A percentile compares a stretch with the other conserved stretches of the same genome.
phyloP scores from a whole-genome alignment of 2,797 vertebrate genomes.

The Platyrinchus mystaceus region DNA sequence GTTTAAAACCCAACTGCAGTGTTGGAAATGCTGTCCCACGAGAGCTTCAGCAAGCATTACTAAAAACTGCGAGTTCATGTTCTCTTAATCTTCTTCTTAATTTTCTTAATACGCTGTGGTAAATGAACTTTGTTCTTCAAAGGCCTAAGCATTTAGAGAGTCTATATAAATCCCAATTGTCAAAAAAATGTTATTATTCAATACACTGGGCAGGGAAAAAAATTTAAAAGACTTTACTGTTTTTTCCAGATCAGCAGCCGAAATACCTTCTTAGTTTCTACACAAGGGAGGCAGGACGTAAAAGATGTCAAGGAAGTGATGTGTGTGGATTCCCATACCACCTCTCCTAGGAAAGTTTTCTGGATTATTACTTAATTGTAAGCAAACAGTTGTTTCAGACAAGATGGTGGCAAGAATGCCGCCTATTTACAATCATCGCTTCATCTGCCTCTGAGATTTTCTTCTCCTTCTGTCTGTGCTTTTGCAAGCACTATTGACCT shows the following conservation, averaged over 20 bases:
- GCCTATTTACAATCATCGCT: neutral
- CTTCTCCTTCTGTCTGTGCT: neutral
- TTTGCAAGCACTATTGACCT: neutral
- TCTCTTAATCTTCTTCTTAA: neutral
- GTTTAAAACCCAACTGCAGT: neutral
- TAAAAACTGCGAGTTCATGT: neutral
- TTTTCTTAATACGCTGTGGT: neutral
- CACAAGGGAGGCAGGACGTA: neutral
- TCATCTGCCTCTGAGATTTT: neutral
- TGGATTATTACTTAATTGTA: neutral
- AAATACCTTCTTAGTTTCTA: neutral
- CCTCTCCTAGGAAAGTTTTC: neutral
- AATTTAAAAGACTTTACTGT: neutral
- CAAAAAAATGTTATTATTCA: neutral
- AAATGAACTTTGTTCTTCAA: neutral
- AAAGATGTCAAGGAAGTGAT: neutral
- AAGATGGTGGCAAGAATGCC: neutral
- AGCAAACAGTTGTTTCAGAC: neutral
- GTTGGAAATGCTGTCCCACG: neutral
- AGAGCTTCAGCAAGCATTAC: neutral
- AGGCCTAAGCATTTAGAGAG: neutral
- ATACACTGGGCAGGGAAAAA: neutral
- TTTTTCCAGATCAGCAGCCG: neutral
- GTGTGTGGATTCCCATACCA: neutral
- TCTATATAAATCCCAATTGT: neutral